Percentiles rank a stretch among this genome's conserved stretches.
These are phyloP conservation scores for Battus philenor DNA, from an alignment of 1,140 invertebrate species.

Conservation along the genomic window DNA sequence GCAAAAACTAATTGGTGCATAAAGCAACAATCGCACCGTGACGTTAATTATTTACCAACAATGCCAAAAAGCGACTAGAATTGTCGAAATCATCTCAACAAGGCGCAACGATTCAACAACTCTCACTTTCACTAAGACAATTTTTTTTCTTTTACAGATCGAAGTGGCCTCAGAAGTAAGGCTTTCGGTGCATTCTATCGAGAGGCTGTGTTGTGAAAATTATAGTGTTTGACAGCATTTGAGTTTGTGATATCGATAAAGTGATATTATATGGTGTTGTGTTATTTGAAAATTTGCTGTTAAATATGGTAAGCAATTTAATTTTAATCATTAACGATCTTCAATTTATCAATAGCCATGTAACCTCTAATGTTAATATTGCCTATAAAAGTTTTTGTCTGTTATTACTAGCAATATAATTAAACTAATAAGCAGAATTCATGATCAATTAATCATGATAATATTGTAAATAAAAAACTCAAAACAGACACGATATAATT, in stretches of 20 bases:
- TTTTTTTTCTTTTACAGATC: constrained; percentile 38
- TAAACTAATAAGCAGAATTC: too few species aligned
- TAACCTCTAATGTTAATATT: too few species aligned
- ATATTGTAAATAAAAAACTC: too few species aligned
- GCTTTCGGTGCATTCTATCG: constrained; percentile 20
- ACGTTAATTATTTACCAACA: constrained; percentile 21
- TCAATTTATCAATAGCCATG: too few species aligned
- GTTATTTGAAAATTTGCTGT: background rate
- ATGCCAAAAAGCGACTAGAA: constrained; percentile 18
- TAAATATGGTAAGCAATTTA: constrained; percentile 9
- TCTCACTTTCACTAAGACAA: constrained; percentile 40
- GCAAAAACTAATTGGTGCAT: constrained; percentile 17
- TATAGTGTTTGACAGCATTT: constrained; percentile 12
- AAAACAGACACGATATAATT: too few species aligned
- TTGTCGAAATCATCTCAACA: constrained; percentile 24
- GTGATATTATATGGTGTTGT: constrained; percentile 13
- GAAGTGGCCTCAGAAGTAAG: constrained; percentile 28
- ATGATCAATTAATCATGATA: too few species aligned
- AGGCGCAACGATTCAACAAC: constrained; percentile 19
- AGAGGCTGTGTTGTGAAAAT: constrained; percentile 9
- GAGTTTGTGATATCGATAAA: constrained; percentile 4
- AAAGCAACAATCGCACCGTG: constrained; percentile 16
- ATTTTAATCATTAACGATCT: too few species aligned
- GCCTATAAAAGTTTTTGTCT: too few species aligned
- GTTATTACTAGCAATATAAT: too few species aligned